These are phyloP conservation scores for Megaceryle alcyon DNA, from an alignment of 2,797 vertebrate genomes.

Conservation along the genomic window DNA sequence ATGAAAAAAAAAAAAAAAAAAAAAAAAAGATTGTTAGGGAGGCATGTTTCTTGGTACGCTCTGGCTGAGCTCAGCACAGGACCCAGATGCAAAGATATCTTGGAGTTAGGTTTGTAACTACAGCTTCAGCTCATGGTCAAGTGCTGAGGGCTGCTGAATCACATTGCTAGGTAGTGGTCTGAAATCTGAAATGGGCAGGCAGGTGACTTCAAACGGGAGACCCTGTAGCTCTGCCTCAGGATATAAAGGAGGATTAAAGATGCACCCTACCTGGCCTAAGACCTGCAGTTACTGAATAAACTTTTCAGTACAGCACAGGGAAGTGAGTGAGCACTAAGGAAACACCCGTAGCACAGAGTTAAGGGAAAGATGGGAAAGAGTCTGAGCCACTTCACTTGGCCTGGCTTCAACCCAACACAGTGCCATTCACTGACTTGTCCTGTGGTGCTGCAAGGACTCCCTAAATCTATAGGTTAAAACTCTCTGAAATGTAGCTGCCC, in stretches of 20 bases:
- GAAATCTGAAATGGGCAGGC: not conserved
- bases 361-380: not conserved
- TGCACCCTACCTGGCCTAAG: not conserved
- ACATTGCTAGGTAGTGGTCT: rapidly evolving
- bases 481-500: not conserved
- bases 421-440: not conserved
- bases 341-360: rapidly evolving
- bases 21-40: not conserved
- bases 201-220: not conserved
- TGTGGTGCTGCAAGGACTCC: not conserved
- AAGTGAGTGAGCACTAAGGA: not conserved
- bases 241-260: not conserved
- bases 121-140: rapidly evolving
- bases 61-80: rapidly evolving
- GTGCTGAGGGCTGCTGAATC: not conserved
- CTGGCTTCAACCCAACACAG: not conserved
- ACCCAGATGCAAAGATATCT: not conserved
- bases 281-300: not conserved
- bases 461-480: not conserved
- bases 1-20: not conserved
- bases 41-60: rapidly evolving
- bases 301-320: not conserved
- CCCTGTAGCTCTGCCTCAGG: not conserved
- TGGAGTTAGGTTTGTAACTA: not conserved
- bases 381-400: not conserved